Base-by-base conservation (phyloP, 1,140 invertebrate species). In the Aphaenogaster ashmeadi region DNA sequence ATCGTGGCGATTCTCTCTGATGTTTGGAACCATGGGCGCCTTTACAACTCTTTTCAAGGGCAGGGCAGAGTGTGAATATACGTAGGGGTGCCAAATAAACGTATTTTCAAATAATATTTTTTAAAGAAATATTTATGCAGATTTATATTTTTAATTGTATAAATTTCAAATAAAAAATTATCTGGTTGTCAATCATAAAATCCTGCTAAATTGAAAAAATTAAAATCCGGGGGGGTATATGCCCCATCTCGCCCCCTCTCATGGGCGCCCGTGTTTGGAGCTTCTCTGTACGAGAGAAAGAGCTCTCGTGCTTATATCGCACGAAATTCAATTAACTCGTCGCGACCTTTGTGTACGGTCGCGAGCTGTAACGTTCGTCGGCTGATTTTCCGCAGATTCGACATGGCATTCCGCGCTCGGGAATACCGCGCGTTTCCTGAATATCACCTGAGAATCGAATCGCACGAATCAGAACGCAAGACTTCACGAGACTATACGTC, bases 291-390 rank as follows among this genome's bases (percentile, higher is more conserved):
- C 36, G 33, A 27, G 27, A 27, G 58, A 41, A n/a, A 54, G 27
- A 50, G 15, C 21, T 75, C 52, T 75, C 72, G 15, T 8, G 21
- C 8, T 54, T 52, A 64, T 44, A 52, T 15, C 38, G 54, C n/a
- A 3, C 44, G n/a, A n/a, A 62, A 88, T 88, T 88, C 83, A 88
- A 89, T 88, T 88, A 84, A 74, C 66, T 80, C 33, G 36, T 47
- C 3, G 38, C 47, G 60, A 80, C 62, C 62, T 80, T 67, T 67
- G 62, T 54, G 60, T 38, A 44, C 58, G 44, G 33, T 79, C 75
- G 21, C 15, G 52, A 18, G 8, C 15, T 67, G 64, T 47, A 58
- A 67, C 38, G 50, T 67, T 69, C 52, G 15, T 58, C 52, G 50
- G 11, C 13, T 69, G 75, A 47, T 69, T 66, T 67, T 80, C 60